phyloP scores from a whole-genome alignment of 2,113 vertebrate genomes.

The cat (Felis catus) region DNA sequence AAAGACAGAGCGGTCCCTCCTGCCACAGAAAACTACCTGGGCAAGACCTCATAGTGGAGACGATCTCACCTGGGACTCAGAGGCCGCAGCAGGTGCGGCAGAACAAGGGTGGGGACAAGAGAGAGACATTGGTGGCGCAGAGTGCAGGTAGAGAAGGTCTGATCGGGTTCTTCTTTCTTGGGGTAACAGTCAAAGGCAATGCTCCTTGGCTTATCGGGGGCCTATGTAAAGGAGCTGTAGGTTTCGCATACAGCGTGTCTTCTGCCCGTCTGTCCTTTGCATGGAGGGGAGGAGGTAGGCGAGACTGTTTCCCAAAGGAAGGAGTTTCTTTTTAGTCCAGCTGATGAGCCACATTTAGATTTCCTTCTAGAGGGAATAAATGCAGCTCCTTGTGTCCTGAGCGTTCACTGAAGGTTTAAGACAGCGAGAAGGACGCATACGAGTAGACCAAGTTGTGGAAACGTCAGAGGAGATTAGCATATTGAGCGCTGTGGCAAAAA shows the following conservation, averaged over 20 bases:
- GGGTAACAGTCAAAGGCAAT: background rate
- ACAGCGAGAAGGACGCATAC: background rate
- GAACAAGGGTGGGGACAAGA: background rate
- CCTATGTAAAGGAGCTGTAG: background rate
- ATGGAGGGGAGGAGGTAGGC: background rate
- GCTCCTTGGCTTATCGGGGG: background rate
- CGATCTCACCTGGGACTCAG: background rate
- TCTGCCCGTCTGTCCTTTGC: background rate
- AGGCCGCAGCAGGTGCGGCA: background rate
- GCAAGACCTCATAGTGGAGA: background rate
- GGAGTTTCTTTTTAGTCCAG: background rate
- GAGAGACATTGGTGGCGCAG: background rate
- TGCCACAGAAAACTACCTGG: background rate
- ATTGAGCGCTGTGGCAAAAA: background rate
- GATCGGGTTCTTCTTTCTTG: background rate
- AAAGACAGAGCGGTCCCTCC: background rate
- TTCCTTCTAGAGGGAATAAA: background rate
- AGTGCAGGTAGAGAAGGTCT: background rate
- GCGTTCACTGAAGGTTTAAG: background rate
- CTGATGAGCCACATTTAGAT: background rate
- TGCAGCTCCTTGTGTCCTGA: background rate
- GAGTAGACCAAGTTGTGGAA: background rate
- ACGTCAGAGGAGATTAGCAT: background rate
- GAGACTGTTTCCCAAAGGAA: background rate
- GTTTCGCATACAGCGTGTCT: background rate